Conservation (phyloP, 2,888 invertebrate genomes). For the Rhingia campestris region DNA sequence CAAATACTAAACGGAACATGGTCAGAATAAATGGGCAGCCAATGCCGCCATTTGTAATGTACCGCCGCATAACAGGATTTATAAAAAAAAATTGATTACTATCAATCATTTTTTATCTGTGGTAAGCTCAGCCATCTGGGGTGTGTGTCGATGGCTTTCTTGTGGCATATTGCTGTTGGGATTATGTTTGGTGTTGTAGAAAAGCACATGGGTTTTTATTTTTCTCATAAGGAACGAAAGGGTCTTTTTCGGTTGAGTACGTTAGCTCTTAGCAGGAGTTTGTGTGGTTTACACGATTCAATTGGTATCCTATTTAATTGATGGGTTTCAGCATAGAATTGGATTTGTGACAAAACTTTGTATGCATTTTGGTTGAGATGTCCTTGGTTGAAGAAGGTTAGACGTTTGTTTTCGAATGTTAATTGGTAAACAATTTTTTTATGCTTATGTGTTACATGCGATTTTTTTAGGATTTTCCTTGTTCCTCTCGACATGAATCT, state of each 20-base stretch:
- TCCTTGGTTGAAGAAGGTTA: neutral
- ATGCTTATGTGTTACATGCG: no score
- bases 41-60: constrained; percentile 14
- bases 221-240: neutral
- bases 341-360: neutral
- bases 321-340: neutral
- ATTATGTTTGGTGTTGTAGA: constrained; percentile 22
- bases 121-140: constrained; percentile 30
- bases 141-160: constrained; percentile 1
- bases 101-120: constrained; percentile 51
- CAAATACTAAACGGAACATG: constrained; percentile 3
- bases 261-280: constrained; percentile 9
- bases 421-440: no score
- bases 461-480: no score
- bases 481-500: no score
- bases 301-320: constrained; percentile 4
- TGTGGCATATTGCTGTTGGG: constrained; percentile 22
- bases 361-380: neutral
- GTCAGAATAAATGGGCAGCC: neutral
- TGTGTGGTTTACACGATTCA: constrained; percentile 17
- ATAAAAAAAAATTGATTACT: constrained; percentile 57
- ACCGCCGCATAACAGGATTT: constrained; percentile 40
- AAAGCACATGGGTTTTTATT: constrained; percentile 13
- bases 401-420: no score
- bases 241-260: constrained; percentile 4